Conservation (phyloP, 1,140 invertebrate genomes). For the Ceratosolen fusciceps region DNA sequence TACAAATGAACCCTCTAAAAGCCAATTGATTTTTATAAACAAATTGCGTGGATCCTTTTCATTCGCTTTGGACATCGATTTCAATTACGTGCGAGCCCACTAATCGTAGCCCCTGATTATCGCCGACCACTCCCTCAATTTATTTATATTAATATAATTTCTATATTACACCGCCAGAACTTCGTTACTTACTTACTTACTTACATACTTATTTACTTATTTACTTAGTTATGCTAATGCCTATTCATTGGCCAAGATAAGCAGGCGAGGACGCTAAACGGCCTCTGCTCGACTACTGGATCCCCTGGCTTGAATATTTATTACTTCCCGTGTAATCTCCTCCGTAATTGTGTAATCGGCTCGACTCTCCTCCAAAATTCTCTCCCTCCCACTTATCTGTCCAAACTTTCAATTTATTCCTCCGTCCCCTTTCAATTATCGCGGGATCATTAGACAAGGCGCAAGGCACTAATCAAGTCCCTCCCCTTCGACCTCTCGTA, state of each 20-base stretch:
- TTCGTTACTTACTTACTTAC: no score
- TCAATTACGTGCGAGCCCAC: background rate
- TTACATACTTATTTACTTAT: no score
- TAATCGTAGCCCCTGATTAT: background rate
- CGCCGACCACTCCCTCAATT: no score
- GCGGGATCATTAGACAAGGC: background rate
- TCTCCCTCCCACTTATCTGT: no score
- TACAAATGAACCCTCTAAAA: background rate
- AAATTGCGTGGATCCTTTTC: background rate
- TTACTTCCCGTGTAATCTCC: background rate
- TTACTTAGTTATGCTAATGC: background rate
- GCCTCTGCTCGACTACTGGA: no score
- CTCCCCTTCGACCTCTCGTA: background rate
- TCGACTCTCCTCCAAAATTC: no score
- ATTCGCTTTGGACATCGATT: background rate
- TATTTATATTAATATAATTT: background rate
- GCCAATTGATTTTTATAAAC: background rate
- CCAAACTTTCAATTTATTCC: background rate
- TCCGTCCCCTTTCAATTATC: background rate
- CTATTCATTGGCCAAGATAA: background rate
- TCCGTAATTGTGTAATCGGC: background rate
- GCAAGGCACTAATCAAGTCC: no score
- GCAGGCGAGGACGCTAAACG: no score
- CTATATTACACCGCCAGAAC: background rate
- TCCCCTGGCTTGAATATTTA: background rate